Base-by-base conservation (phyloP, 2,888 invertebrate species). In the Tuberolachnus salignus region DNA sequence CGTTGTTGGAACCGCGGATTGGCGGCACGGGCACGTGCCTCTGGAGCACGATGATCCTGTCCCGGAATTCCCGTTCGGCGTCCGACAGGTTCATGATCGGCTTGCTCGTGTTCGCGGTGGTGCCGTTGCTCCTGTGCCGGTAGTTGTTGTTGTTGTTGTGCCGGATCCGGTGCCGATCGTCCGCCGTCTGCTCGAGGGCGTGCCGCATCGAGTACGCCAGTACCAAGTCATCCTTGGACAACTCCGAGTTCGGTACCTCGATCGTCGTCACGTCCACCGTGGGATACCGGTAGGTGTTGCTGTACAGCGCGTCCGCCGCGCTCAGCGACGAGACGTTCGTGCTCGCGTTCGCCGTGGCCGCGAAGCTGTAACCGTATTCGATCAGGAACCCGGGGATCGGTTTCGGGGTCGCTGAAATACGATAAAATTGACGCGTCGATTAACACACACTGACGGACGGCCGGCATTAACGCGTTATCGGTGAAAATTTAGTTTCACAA, bases 321-420 rank as follows among this genome's bases (percentile, higher is more conserved):
- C 1, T 34, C n/a, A 42, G 16, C 21, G 80, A 9, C 19, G 23
- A 1, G 13, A 11, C 9, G 53, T 26, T 64, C 6, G n/a, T 10
- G 59, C 10, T 19, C n/a, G 2, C 10, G 66, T n/a, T 26, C 14
- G 42, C 0, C 0, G 1, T 49, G 34, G 1, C 16, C 16, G 1
- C 6, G 23, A 8, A 10, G 42, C 16, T 44, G 19, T 57, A 13
- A 1, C 66, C 44, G 53, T 69, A 51, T 19, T 72, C 73, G 23
- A 85, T 82, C 83, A 86, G 83, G 83, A 86, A 84, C 61, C 86
- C 85, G 64, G 87, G 87, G 81, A 87, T 85, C 73, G 87, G 86
- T 82, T 85, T 85, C 78, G 86, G 85, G 70, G 86, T 86, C 80
- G 86, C 86, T 87, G 85, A 26, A 84, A 66, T 42, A 55, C 34